Evolutionary conservation across 2,797 vertebrate species (phyloP).

Genomic region (Coilia nasus): DNA sequence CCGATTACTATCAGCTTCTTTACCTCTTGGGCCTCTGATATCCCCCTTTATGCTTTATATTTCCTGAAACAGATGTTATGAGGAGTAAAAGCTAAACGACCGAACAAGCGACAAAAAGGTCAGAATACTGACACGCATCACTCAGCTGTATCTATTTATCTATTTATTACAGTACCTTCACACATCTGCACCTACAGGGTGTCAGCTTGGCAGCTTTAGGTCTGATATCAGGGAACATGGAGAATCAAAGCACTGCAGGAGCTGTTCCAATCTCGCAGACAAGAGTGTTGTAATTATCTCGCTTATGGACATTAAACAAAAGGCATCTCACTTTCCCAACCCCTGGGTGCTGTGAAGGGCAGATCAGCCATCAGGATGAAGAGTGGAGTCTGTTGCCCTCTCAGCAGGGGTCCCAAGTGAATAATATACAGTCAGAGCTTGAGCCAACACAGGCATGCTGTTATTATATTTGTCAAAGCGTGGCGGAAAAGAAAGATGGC

Average conservation of each 20-base stretch:
- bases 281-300: neutral
- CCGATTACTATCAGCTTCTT: no score
- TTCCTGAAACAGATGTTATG: no score
- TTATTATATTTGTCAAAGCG: neutral
- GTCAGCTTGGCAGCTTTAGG: neutral
- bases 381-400: neutral
- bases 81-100: no score
- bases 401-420: neutral
- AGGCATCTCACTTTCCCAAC: neutral
- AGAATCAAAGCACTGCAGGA: neutral
- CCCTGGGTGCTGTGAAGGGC: neutral
- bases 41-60: no score
- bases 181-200: neutral
- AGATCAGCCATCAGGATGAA: constrained; percentile 7
- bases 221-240: neutral
- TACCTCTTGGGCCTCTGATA: no score
- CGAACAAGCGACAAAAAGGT: no score
- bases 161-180: no score
- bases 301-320: constrained; percentile 20
- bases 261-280: neutral
- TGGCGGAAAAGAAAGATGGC: neutral
- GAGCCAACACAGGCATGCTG: neutral
- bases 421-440: neutral
- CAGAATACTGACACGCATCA: no score
- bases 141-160: no score